These are phyloP conservation scores for Malachius bipustulatus DNA, from an alignment of 2,888 invertebrate genomes.

Conservation along the genomic window DNA sequence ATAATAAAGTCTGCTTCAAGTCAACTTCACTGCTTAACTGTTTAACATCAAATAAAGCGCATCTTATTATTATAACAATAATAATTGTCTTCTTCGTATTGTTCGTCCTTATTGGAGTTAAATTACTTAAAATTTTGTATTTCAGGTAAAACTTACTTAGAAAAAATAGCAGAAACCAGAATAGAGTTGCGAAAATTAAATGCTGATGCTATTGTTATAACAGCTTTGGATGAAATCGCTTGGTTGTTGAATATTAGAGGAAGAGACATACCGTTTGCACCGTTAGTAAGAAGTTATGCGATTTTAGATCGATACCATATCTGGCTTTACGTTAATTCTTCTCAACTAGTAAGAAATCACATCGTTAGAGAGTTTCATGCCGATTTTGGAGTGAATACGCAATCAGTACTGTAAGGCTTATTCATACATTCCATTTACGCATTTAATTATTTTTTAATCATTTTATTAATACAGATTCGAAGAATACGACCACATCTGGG, in stretches of 20 bases:
- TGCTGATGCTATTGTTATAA: constrained; percentile 70
- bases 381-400: constrained; percentile 47
- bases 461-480: constrained; percentile 44
- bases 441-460: neutral
- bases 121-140: constrained; percentile 12
- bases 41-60: too few relatives aligned
- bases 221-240: constrained; percentile 77
- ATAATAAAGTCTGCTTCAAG: too few relatives aligned
- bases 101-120: too few relatives aligned
- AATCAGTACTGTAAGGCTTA: constrained; percentile 49
- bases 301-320: constrained; percentile 53
- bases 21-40: too few relatives aligned
- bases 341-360: constrained; percentile 42
- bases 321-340: constrained; percentile 56
- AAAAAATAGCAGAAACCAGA: constrained; percentile 59
- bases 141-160: constrained; percentile 56
- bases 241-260: constrained; percentile 86
- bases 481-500: constrained; percentile 58
- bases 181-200: constrained; percentile 46
- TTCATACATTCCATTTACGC: neutral
- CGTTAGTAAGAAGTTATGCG: constrained; percentile 66
- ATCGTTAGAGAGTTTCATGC: constrained; percentile 39
- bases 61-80: too few relatives aligned
- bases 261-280: constrained; percentile 67
- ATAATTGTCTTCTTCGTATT: too few relatives aligned